Base-by-base conservation (phyloP, 2,113 vertebrate species). In the Pterocles gutturalis region DNA sequence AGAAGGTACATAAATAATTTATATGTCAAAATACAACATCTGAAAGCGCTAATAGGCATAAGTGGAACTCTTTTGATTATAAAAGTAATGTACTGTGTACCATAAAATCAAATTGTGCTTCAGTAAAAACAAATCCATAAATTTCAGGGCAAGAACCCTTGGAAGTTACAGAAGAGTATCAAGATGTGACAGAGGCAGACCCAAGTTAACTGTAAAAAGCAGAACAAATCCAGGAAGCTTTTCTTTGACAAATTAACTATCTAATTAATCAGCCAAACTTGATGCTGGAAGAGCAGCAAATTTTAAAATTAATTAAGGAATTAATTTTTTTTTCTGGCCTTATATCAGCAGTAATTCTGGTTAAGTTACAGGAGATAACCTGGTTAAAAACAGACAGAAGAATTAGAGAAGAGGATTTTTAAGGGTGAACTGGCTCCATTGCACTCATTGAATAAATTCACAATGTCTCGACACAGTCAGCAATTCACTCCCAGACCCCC, bases 61-160 rank as follows among this genome's bases (percentile, higher is more conserved):
- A 81, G 34, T 87, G 36, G 26, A 96, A 81, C 49, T 24, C 58
- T 25, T 96, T 94, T 96, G 69, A 96, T 96, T 95, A 90, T 71
- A 73, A 66, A 94, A 85, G 49, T 76, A 87, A 93, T 55, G 76
- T 86, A 79, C 43, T 86, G 64, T 36, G 61, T 76, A 26, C 45
- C 69, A 65, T 69, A 84, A 94, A 92, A 87, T 24, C 45, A 93
- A 93, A 89, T 17, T 78, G 77, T 55, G 24, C 64, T 88, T 80
- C 72, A 81, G 17, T 25, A 71, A 90, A 87, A 94, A 58, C 28
- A 83, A 80, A 71, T 34, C 36, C 61, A 26, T 72, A 89, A 61
- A 91, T 87, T 82, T 84, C 70, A 80, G 62, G 71, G 54, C 38
- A 71, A 72, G 62, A 85, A 51, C 26, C 33, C 24, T 53, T 55